phyloP scores from a whole-genome alignment of 1,140 invertebrate genomes.

The Eurosta solidaginis region DNA sequence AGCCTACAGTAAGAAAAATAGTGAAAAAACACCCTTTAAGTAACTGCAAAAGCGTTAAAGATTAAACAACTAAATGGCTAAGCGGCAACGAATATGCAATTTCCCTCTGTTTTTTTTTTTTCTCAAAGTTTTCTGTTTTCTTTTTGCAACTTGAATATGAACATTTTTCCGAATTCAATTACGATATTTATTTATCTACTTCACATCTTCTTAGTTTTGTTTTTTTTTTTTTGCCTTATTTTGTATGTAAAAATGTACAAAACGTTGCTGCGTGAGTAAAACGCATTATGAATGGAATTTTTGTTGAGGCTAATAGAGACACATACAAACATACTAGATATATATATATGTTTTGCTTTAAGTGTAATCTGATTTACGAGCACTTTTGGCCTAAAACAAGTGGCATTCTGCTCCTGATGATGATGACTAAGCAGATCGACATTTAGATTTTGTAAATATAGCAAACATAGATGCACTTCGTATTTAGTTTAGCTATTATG shows the following conservation, averaged over 20 bases:
- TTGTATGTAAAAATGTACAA: slow-evolving; percentile 47
- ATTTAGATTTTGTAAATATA: too few relatives aligned
- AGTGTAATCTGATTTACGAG: neutral
- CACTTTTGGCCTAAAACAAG: neutral
- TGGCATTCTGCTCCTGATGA: neutral
- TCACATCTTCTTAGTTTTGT: neutral
- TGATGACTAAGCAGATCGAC: slow-evolving; percentile 15
- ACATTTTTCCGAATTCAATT: neutral
- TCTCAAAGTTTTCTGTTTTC: neutral
- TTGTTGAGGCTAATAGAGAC: slow-evolving; percentile 4
- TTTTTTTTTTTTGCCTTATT: slow-evolving; percentile 23
- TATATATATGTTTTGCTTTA: neutral
- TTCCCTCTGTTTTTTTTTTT: neutral
- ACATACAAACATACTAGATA: neutral
- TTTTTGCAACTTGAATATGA: neutral
- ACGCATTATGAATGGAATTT: slow-evolving; percentile 49
- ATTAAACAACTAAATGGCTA: neutral
- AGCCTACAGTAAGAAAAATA: neutral
- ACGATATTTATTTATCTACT: slow-evolving; percentile 33
- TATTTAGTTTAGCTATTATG: too few relatives aligned
- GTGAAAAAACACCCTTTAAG: too few relatives aligned
- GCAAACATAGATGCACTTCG: too few relatives aligned
- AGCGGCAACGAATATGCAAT: neutral
- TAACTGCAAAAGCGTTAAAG: neutral
- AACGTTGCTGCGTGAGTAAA: slow-evolving; percentile 57